Evolutionary conservation across 2,113 vertebrate genomes (phyloP).

Genomic region (Bothrops jararaca): DNA sequence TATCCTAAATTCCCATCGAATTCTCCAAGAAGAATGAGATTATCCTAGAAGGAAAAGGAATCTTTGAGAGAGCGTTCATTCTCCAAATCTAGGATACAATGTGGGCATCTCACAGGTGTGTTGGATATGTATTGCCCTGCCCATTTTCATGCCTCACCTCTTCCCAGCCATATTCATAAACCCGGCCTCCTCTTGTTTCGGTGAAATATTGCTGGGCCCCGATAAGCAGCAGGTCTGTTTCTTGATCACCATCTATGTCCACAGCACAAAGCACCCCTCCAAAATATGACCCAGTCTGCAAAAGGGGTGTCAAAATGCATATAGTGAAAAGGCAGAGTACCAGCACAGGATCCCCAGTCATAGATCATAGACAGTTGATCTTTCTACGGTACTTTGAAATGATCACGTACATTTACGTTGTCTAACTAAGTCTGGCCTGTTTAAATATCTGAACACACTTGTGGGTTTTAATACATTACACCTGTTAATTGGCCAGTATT

Average conservation of each 20-base stretch:
- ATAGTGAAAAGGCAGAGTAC: neutral
- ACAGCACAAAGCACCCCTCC: constrained; percentile 78
- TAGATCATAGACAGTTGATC: neutral
- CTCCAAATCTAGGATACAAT: neutral
- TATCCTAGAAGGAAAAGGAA: neutral
- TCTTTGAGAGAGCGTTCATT: neutral
- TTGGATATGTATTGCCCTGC: neutral
- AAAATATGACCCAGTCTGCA: constrained; percentile 81
- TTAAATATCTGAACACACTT: neutral
- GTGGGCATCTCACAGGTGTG: too few species aligned
- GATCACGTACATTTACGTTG: neutral
- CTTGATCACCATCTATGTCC: constrained; percentile 61
- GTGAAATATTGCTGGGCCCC: constrained; percentile 74
- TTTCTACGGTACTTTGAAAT: neutral
- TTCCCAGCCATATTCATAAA: constrained; percentile 68
- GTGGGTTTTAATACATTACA: neutral
- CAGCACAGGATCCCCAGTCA: neutral
- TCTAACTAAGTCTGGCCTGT: neutral
- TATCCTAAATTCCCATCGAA: constrained; percentile 55
- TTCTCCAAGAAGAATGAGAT: constrained; percentile 2
- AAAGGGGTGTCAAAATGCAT: neutral
- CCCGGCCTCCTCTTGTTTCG: constrained; percentile 71
- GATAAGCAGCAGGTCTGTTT: constrained; percentile 75
- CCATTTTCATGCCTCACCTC: constrained; percentile 61
- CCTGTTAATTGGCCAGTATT: neutral